Base-by-base conservation (phyloP, 23 tunicate species). In the Ciona savignyi region DNA sequence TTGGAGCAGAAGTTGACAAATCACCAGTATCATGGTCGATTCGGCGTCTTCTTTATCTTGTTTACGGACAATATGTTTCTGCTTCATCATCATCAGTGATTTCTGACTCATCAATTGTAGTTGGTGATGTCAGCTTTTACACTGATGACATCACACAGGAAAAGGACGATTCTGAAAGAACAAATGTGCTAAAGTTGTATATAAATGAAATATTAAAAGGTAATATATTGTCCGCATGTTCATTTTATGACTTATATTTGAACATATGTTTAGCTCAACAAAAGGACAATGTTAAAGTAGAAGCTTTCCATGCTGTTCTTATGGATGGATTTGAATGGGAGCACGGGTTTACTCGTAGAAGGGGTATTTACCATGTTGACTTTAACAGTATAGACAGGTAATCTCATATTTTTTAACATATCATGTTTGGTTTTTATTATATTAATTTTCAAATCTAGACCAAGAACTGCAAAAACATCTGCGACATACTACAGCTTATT, bases 291-390 rank as follows among this genome's bases (percentile, higher is more conserved):
- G 91, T 91, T 1, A 74, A 76, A 9, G 86, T 91, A 22, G 86
- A 72, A 2, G 97, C 86, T 23, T 75, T 70, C 71, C 63, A 64
- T 32, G 66, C 77, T 31, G 77, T 74, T 31, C 65, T 94, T 22
- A 79, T 94, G 79, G 99, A 94, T 63, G 78, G 85, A 1, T 86
- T 94, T 74, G 95, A 94, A 62, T 94, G 93, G 93, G 90, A 94
- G 26, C 49, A 63, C 23, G 99, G 99, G 3, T 94, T 27, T 67
- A 81, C 86, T 31, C 26, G 66, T 25, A 74, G 90, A 42, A 49
- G 78, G 0, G 99, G 99, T 6, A 51, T 94, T 26, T 79, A 32
- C 67, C 85, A 87, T 42, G 81, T 87, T 34, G 78, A 79, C 72
- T 91, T 84, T 70, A 80, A 75, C 77, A 35, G 51, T 34, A 60